phyloP scores from a whole-genome alignment of 2,797 vertebrate species.

The Thunnus albacares region DNA sequence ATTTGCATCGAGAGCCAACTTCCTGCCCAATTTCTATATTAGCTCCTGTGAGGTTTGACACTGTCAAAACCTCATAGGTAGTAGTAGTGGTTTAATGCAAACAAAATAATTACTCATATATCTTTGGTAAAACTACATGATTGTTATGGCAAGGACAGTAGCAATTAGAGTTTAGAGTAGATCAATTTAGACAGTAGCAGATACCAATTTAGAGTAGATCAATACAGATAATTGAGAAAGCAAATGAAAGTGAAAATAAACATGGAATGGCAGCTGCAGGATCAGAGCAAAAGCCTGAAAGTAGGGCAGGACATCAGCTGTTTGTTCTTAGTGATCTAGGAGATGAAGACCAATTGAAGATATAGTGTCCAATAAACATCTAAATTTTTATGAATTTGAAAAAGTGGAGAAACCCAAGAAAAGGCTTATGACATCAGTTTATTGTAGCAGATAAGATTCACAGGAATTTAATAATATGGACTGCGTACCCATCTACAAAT shows the following conservation, averaged over 20 bases:
- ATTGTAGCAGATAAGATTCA: background rate
- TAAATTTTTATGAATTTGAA: background rate
- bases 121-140: background rate
- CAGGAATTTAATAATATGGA: background rate
- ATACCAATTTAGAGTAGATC: background rate
- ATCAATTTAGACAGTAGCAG: background rate
- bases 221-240: background rate
- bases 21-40: background rate
- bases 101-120: background rate
- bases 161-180: background rate
- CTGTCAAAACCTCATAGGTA: background rate
- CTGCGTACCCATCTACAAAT: background rate
- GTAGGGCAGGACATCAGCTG: constrained; percentile 9
- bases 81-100: background rate
- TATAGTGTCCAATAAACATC: background rate
- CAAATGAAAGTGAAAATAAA: background rate
- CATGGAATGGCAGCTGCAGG: background rate
- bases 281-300: background rate
- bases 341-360: background rate
- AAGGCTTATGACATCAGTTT: background rate
- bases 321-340: background rate
- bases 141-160: background rate
- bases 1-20: constrained; percentile 33
- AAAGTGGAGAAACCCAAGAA: background rate
- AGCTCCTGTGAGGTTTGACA: background rate